Evolutionary conservation across 2,113 vertebrate species (phyloP), one percentile per base, ranked within the genome.

Genomic region (Reinhardtius hippoglossoides): DNA sequence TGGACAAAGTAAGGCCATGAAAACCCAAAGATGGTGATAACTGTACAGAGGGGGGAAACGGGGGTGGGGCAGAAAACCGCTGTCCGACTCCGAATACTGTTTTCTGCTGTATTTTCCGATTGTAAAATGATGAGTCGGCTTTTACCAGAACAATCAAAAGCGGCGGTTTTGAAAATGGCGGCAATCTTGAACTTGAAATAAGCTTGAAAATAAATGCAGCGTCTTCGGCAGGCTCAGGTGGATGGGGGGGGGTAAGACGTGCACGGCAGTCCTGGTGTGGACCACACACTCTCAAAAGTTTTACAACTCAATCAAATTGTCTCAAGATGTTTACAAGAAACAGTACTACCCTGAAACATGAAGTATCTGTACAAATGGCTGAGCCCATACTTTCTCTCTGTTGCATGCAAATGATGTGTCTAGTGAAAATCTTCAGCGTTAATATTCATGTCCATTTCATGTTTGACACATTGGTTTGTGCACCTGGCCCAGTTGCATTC

Each of bases 371-470:
- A 94, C 87, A 95, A 94, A 94, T 84, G 89, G 87, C 85, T 74
- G 72, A 91, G 87, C 81, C 84, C 89, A 90, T 90, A 80, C 76
- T 87, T 92, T 92, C 90, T 94, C 91, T 94, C 91, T 94, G 94
- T 95, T 94, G 94, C 94, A 95, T 95, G 94, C 94, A 93, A 94
- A 94, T 91, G 82, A 93, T 85, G 91, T 94, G 93, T 95, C 92
- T 93, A 88, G 94, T 95, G 94, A 94, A 94, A 92, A 70, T 90
- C 86, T 92, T 92, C 84, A 88, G 89, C 92, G 69, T 94, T 94
- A 92, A 65, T 92, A 90, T 90, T 91, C 91, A 93, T 94, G 81
- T 90, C 86, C 93, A 93, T 95, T 89, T 83, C 90, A 91, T 86
- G 87, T 93, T 91, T 52, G 81, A 93, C 86, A 88, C 85, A 78